Evolutionary conservation across 2,797 vertebrate species (phyloP).

Genomic region (Loris lydekkerianus): DNA sequence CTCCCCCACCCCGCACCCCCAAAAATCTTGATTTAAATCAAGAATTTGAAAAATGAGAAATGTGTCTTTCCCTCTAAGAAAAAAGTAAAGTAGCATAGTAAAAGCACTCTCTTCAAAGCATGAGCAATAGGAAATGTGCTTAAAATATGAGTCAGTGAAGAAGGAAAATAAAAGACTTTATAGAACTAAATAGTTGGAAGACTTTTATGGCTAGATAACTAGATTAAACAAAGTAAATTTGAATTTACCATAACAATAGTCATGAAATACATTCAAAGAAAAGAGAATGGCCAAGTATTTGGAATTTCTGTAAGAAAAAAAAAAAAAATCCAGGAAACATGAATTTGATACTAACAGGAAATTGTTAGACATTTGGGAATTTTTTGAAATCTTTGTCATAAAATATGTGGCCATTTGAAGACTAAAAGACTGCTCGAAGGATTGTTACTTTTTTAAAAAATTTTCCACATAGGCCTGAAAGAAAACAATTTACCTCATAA

Average conservation of each 20-base stretch:
- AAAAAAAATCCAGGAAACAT: not conserved
- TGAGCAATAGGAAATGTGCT: conserved; percentile 48
- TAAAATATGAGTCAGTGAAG: conserved; percentile 35
- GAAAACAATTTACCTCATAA: conserved; percentile 54
- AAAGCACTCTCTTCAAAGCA: not conserved
- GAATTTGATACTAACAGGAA: not conserved
- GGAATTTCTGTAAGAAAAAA: conserved; percentile 16
- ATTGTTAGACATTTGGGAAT: conserved; percentile 14
- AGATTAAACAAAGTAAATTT: conserved; percentile 64
- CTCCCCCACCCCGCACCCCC: not conserved
- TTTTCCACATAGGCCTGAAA: conserved; percentile 51
- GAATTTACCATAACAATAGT: not conserved
- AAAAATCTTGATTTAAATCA: not conserved
- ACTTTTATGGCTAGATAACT: conserved; percentile 1
- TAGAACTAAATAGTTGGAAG: conserved; percentile 17
- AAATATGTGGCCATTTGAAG: not conserved
- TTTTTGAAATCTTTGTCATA: not conserved
- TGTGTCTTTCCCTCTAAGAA: not conserved
- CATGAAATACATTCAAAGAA: conserved; percentile 37
- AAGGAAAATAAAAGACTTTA: conserved; percentile 42
- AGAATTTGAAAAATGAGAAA: conserved; percentile 42
- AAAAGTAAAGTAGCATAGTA: conserved; percentile 31
- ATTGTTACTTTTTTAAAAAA: conserved; percentile 45
- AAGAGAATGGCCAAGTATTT: not conserved
- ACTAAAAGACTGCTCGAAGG: not conserved